Evolutionary conservation across 1,140 invertebrate genomes (phyloP).

Genomic region (Coboldia fuscipes): DNA sequence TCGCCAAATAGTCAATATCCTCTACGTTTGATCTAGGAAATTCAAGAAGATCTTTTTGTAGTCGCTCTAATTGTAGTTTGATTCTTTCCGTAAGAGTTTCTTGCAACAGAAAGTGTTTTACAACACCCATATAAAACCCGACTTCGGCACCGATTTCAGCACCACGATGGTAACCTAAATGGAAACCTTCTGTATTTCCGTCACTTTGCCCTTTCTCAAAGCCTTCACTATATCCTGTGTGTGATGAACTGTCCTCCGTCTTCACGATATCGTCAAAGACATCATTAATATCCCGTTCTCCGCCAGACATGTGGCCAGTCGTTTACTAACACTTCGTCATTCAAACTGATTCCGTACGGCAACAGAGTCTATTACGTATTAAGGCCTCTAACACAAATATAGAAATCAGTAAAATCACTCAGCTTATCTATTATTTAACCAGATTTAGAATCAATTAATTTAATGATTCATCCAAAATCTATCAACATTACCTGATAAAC

Average conservation of each 20-base stretch:
- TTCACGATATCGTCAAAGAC: constrained; percentile 35
- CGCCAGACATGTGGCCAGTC: too few species aligned
- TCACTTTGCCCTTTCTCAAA: constrained; percentile 24
- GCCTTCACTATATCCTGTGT: constrained; percentile 34
- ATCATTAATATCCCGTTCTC: constrained; percentile 38
- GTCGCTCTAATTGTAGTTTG: constrained; percentile 25
- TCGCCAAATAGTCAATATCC: constrained; percentile 34
- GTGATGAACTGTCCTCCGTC: constrained; percentile 29
- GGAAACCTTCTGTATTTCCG: constrained; percentile 36
- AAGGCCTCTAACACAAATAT: too few species aligned
- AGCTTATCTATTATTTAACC: too few species aligned
- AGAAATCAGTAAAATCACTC: too few species aligned
- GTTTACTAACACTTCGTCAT: too few species aligned
- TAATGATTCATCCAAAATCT: too few species aligned
- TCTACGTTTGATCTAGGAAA: constrained; percentile 43
- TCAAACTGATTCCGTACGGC: too few species aligned
- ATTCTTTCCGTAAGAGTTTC: constrained; percentile 17
- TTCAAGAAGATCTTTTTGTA: constrained; percentile 31
- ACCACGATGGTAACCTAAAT: constrained; percentile 39
- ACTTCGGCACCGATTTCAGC: constrained; percentile 37
- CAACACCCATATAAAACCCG: constrained; percentile 31
- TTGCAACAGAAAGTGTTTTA: constrained; percentile 16
- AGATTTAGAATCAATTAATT: too few species aligned
- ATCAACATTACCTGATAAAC: too few species aligned
- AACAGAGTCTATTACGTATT: too few species aligned